phyloP scores from a whole-genome alignment of 1,140 invertebrate genomes.

The Trichomalopsis sarcophagae region DNA sequence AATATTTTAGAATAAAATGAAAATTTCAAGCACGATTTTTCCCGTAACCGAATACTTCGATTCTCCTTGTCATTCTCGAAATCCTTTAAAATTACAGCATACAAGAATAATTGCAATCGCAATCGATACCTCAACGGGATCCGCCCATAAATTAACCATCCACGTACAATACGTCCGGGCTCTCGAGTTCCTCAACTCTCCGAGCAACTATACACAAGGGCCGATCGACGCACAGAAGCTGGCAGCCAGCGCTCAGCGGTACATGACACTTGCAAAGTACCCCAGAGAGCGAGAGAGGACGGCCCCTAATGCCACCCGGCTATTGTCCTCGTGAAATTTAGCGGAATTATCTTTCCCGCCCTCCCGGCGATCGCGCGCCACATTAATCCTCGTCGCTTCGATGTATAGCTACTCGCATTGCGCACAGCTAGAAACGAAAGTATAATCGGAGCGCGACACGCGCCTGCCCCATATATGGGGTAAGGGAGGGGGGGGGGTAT shows the following conservation, averaged over 20 bases:
- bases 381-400: conserved; percentile 57
- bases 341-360: conserved; percentile 58
- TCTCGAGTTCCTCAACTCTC: background rate
- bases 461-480: no score
- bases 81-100: background rate
- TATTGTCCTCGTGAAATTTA: conserved; percentile 62
- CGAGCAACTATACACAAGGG: background rate
- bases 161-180: background rate
- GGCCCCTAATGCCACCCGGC: background rate
- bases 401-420: background rate
- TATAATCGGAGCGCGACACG: background rate
- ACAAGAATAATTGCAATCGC: background rate
- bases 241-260: background rate
- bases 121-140: background rate
- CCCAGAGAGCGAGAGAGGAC: background rate
- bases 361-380: conserved; percentile 13
- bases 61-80: background rate
- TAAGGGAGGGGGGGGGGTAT: background rate
- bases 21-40: background rate
- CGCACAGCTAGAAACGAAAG: background rate
- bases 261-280: conserved; percentile 21
- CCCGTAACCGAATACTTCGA: background rate
- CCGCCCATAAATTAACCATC: conserved; percentile 22
- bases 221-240: background rate
- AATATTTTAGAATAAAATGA: background rate